Evolutionary conservation across 2,797 vertebrate genomes (phyloP).

Genomic region (Pseudomugil gertrudae): DNA sequence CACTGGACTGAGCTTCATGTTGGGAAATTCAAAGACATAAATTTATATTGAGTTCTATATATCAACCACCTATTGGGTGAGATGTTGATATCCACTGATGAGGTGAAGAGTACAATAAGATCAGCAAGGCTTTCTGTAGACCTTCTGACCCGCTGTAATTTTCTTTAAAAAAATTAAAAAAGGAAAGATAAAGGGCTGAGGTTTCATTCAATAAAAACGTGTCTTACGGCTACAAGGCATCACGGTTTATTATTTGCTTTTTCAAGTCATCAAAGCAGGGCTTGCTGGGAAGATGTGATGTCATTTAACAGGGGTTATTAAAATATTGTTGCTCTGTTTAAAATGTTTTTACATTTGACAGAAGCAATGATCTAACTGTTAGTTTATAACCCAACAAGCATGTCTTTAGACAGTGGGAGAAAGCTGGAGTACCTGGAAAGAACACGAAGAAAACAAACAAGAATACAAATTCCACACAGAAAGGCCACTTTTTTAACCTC

Average conservation of each 20-base stretch:
- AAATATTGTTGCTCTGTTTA: too few species aligned
- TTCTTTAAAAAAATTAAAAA: too few species aligned
- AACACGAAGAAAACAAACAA: too few species aligned
- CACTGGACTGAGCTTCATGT: constrained; percentile 11
- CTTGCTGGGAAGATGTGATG: neutral
- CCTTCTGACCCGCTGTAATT: neutral
- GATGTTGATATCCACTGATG: constrained; percentile 28
- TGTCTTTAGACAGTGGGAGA: too few species aligned
- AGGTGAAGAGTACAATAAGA: constrained; percentile 18
- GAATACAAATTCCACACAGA: too few species aligned
- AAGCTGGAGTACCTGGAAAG: too few species aligned
- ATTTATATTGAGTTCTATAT: constrained; percentile 7
- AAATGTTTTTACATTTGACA: neutral
- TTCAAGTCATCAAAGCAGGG: too few species aligned
- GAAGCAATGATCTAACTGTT: neutral
- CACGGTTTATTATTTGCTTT: too few species aligned
- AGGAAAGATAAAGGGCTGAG: constrained; percentile 2
- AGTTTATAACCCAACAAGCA: neutral
- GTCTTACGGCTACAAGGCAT: neutral
- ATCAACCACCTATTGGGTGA: constrained; percentile 8
- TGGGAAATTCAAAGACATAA: neutral
- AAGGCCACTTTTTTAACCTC: too few species aligned
- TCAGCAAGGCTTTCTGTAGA: constrained; percentile 22
- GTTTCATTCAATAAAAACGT: constrained; percentile 27
- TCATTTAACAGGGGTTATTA: too few species aligned